Conservation (phyloP, 2,113 vertebrate genomes). For the Notechis scutatus region DNA sequence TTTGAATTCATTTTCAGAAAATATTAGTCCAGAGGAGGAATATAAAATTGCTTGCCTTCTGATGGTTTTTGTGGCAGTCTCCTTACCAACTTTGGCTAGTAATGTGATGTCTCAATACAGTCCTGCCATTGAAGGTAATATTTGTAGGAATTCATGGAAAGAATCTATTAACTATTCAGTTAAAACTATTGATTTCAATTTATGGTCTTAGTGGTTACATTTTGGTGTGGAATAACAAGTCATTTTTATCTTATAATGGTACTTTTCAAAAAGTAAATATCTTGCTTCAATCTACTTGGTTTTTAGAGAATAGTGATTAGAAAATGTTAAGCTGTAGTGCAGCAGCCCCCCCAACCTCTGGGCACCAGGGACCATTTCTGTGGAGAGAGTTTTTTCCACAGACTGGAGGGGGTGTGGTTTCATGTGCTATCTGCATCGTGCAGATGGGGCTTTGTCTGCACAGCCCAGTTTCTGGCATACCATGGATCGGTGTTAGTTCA, state of each 20-base stretch:
- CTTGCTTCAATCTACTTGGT: conserved; percentile 7
- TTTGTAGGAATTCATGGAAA: conserved; percentile 10
- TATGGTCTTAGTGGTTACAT: background rate
- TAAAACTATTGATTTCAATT: background rate
- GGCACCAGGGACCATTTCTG: too few species aligned
- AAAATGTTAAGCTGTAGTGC: background rate
- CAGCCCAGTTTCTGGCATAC: too few species aligned
- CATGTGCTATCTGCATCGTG: too few species aligned
- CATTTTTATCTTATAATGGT: background rate
- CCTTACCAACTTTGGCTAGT: conserved; percentile 92
- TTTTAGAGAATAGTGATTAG: conserved; percentile 1
- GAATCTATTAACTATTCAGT: background rate
- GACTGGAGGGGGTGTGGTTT: too few species aligned
- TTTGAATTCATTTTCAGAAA: conserved; percentile 75
- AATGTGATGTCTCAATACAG: conserved; percentile 99
- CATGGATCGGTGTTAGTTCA: too few species aligned
- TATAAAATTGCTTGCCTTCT: conserved; percentile 98
- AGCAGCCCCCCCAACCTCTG: too few species aligned
- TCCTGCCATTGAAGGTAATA: conserved; percentile 94
- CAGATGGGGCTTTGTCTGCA: too few species aligned
- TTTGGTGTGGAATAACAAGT: background rate
- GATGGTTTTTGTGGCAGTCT: conserved; percentile 98
- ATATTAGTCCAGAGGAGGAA: conserved; percentile 98
- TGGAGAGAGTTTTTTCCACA: too few species aligned
- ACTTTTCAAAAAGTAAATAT: conserved; percentile 12